Evolutionary conservation across 2,797 vertebrate species (phyloP).

Genomic region (Thalassophryne amazonica): DNA sequence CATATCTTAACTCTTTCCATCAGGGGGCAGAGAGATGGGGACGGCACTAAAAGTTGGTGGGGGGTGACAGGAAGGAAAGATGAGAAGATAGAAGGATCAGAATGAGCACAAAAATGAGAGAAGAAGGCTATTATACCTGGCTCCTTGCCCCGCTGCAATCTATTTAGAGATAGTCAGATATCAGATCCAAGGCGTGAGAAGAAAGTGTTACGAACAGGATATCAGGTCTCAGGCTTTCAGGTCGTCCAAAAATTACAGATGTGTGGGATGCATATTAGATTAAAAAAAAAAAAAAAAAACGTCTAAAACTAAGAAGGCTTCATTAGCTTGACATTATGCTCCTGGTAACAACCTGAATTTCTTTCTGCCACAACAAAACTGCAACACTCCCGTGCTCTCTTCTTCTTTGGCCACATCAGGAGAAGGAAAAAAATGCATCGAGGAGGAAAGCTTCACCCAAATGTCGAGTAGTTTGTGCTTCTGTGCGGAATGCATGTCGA

Average conservation of each 20-base stretch:
- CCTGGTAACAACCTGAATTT: constrained; percentile 1
- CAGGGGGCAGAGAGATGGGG: neutral
- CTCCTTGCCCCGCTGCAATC: constrained; percentile 23
- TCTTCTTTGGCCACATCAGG: neutral
- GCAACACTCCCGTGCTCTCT: constrained; percentile 4
- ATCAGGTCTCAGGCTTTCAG: neutral
- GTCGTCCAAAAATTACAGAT: neutral
- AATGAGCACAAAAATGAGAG: constrained; percentile 5
- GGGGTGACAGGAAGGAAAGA: constrained; percentile 11
- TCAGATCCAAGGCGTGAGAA: constrained; percentile 1
- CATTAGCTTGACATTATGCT: too few species aligned
- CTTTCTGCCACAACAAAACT: neutral
- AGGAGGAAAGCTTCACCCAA: constrained; percentile 40
- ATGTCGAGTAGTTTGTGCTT: constrained; percentile 53
- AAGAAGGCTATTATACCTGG: constrained; percentile 30
- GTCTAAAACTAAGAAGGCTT: too few species aligned
- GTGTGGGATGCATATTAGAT: neutral
- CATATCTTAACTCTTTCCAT: constrained; percentile 35
- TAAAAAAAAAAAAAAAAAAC: too few species aligned
- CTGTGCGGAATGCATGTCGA: constrained; percentile 40
- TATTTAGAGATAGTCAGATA: constrained; percentile 27
- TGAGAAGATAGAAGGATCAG: constrained; percentile 20
- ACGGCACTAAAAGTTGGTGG: constrained; percentile 7
- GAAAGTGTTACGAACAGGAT: neutral
- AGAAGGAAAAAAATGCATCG: neutral